These are phyloP conservation scores for Agonopterix heracliana DNA, from an alignment of 2,888 invertebrate species.

Conservation along the genomic window DNA sequence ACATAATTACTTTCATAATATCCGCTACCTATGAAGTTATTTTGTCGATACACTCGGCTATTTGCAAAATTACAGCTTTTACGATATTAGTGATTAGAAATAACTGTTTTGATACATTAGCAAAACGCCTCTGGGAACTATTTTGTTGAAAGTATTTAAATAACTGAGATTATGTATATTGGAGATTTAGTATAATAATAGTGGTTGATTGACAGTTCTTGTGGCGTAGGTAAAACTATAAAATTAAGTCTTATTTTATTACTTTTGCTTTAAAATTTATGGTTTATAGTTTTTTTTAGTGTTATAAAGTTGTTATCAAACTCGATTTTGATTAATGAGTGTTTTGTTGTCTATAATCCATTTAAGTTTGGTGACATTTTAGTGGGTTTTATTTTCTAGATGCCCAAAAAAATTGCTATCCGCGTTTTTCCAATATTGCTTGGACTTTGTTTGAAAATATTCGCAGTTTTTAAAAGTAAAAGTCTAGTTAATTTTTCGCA, in stretches of 20 bases:
- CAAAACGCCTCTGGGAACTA: conserved; percentile 45
- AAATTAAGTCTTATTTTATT: conserved; percentile 32
- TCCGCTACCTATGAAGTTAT: conserved; percentile 43
- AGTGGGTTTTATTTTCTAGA: no score
- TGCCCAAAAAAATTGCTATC: no score
- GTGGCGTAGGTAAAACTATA: conserved; percentile 23
- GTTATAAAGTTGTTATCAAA: conserved; percentile 23
- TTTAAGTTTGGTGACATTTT: no score
- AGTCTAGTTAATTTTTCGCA: no score
- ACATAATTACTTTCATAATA: conserved; percentile 36
- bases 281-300: conserved; percentile 15
- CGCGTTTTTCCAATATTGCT: no score
- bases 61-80: conserved; percentile 61
- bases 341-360: no score
- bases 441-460: no score
- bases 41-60: conserved; percentile 34
- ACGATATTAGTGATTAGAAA: conserved; percentile 43
- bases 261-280: conserved; percentile 17
- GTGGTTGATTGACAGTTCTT: conserved; percentile 33
- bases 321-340: conserved; percentile 2
- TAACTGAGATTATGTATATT: conserved; percentile 36
- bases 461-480: no score
- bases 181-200: conserved; percentile 38
- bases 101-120: conserved; percentile 50
- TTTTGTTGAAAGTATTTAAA: conserved; percentile 37